These are phyloP conservation scores for Drymodes brunneopygia DNA, from an alignment of 2,113 vertebrate species.

Conservation along the genomic window DNA sequence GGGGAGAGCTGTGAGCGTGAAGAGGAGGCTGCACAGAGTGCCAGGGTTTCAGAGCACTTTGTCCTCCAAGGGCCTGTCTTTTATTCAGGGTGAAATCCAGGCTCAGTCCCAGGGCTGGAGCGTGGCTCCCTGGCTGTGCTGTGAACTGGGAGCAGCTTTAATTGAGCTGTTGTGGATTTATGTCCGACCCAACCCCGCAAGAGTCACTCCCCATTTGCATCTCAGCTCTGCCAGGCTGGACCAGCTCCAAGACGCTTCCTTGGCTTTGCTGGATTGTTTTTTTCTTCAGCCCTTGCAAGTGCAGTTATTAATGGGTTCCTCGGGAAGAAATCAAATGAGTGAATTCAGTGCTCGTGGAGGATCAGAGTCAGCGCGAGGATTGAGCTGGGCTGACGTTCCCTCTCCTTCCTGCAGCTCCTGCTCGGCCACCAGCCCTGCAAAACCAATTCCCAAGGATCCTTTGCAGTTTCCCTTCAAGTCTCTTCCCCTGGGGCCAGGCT, in stretches of 20 bases:
- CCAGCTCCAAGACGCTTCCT: neutral
- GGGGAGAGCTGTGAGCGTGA: neutral
- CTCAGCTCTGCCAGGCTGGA: constrained; percentile 1
- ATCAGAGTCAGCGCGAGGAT: neutral
- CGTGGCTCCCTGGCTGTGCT: neutral
- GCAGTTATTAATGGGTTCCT: neutral
- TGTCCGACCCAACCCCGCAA: neutral
- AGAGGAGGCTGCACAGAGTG: neutral
- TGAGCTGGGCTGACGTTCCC: neutral
- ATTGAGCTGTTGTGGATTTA: neutral
- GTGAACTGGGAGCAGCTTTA: neutral
- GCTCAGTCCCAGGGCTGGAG: neutral
- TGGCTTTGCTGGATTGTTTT: neutral
- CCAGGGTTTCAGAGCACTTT: neutral
- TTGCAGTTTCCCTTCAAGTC: neutral
- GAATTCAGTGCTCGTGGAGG: neutral
- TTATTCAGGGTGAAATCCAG: neutral
- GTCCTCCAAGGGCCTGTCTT: neutral
- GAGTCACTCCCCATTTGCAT: neutral
- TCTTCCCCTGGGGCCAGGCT: fast-evolving
- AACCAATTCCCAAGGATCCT: neutral
- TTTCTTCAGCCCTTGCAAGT: neutral
- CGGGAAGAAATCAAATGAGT: neutral
- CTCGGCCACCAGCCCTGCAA: neutral
- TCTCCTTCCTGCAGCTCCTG: neutral